These are phyloP conservation scores for Miichthys miiuy DNA, from an alignment of 2,797 vertebrate species.

Conservation along the genomic window DNA sequence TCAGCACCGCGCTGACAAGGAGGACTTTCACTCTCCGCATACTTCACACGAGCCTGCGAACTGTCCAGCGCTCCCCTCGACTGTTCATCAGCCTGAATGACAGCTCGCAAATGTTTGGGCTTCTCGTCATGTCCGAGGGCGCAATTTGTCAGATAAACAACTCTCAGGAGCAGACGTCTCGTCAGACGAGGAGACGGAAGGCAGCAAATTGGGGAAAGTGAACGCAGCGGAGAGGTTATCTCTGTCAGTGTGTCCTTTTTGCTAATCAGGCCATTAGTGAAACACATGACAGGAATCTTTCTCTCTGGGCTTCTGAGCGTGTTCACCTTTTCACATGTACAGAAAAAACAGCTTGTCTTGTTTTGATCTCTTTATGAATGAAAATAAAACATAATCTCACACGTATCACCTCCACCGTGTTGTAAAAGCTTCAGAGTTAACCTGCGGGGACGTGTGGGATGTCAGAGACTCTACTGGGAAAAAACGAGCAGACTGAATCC, in stretches of 20 bases:
- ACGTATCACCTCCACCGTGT: background rate
- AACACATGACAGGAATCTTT: constrained; percentile 40
- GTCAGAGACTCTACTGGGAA: constrained; percentile 17
- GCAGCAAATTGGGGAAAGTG: constrained; percentile 24
- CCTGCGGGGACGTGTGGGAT: background rate
- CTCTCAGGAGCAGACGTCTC: constrained; percentile 29
- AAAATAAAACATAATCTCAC: background rate
- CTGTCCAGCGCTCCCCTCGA: constrained; percentile 41
- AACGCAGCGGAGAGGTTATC: constrained; percentile 37
- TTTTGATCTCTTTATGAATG: background rate
- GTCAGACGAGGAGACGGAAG: constrained; percentile 27
- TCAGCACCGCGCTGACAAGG: constrained; percentile 57
- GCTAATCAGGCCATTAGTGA: constrained; percentile 57
- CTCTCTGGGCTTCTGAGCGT: background rate
- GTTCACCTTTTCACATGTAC: constrained; percentile 33
- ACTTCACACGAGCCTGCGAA: constrained; percentile 68
- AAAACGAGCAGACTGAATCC: constrained; percentile 11
- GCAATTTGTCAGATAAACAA: constrained; percentile 67
- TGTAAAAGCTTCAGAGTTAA: constrained; percentile 20
- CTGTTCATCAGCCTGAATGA: constrained; percentile 60
- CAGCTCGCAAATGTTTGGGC: constrained; percentile 59
- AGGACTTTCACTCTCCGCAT: constrained; percentile 67
- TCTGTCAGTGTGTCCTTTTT: constrained; percentile 33
- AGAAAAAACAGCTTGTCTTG: background rate
- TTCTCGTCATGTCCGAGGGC: constrained; percentile 46